Evolutionary conservation across 2,113 vertebrate genomes (phyloP).

Genomic region (Channa argus): DNA sequence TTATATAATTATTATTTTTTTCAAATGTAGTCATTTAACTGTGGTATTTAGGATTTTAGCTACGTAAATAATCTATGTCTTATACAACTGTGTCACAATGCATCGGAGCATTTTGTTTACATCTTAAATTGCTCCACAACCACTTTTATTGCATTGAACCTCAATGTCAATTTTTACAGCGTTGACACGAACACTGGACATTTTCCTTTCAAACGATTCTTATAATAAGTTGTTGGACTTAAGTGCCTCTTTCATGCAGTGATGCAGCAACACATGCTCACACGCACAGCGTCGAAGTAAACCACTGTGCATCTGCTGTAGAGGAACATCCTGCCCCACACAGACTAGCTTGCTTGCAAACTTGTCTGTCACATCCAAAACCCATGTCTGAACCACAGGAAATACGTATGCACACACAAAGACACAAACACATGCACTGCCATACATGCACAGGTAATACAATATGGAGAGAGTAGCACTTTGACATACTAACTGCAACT

Average conservation of each 20-base stretch:
- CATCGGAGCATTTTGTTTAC: not conserved
- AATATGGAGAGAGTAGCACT: constrained; percentile 25
- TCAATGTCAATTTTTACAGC: constrained; percentile 7
- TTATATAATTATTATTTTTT: not conserved
- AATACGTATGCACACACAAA: constrained; percentile 50
- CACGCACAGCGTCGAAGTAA: constrained; percentile 42
- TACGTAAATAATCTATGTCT: not conserved
- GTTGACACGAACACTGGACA: constrained; percentile 5
- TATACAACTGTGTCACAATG: not conserved
- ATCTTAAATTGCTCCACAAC: not conserved
- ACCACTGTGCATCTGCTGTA: constrained; percentile 66
- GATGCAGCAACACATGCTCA: constrained; percentile 35
- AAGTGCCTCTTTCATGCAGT: constrained; percentile 33
- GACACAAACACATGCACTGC: constrained; percentile 26
- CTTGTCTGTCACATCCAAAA: constrained; percentile 77
- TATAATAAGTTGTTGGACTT: constrained; percentile 16
- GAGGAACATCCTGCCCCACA: constrained; percentile 70
- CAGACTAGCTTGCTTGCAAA: constrained; percentile 58
- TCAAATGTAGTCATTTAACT: not conserved
- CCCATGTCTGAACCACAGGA: constrained; percentile 79
- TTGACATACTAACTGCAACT: constrained; percentile 24
- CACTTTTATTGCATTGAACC: not conserved
- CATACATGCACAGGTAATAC: constrained; percentile 53
- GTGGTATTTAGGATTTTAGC: not conserved
- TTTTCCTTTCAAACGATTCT: constrained; percentile 6